Percentiles rank a stretch among this genome's conserved stretches.
phyloP scores from a whole-genome alignment of 2,888 invertebrate genomes.

The Maniola hyperantus region DNA sequence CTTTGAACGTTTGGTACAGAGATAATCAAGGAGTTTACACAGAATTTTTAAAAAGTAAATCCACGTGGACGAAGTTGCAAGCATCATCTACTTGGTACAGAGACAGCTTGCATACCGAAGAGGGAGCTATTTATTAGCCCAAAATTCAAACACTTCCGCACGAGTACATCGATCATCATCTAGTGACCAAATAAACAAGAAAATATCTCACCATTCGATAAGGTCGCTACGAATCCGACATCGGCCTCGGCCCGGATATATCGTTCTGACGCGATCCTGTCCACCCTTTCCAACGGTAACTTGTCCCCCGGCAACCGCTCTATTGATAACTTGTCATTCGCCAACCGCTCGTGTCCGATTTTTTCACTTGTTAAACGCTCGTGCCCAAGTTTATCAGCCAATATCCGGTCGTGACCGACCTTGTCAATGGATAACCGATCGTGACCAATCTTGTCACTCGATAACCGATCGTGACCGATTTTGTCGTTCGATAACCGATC shows the following conservation, averaged over 20 bases:
- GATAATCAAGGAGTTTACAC: no score
- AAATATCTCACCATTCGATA: constrained; percentile 58
- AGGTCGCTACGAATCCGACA: constrained; percentile 61
- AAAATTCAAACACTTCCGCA: no score
- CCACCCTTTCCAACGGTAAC: constrained; percentile 48
- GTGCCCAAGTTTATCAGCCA: constrained; percentile 44
- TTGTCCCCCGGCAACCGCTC: constrained; percentile 52
- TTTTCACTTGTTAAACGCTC: constrained; percentile 45
- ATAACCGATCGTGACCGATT: constrained; percentile 37
- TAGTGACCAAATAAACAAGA: neutral
- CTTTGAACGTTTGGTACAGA: no score
- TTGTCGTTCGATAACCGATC: constrained; percentile 53
- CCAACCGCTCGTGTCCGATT: constrained; percentile 44
- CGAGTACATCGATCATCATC: no score
- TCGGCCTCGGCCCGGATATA: constrained; percentile 73
- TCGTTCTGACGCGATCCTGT: constrained; percentile 46
- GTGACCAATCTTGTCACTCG: constrained; percentile 45
- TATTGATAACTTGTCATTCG: constrained; percentile 53
- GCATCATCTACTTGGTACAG: no score
- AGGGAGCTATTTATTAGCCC: no score
- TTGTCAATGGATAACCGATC: constrained; percentile 45
- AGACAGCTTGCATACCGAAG: no score
- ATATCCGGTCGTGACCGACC: constrained; percentile 41
- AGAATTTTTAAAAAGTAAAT: no score
- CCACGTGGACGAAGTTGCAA: neutral